Evolutionary conservation across 2,113 vertebrate genomes (phyloP), one percentile per base, ranked within the genome.

Genomic region (Isurus oxyrinchus): DNA sequence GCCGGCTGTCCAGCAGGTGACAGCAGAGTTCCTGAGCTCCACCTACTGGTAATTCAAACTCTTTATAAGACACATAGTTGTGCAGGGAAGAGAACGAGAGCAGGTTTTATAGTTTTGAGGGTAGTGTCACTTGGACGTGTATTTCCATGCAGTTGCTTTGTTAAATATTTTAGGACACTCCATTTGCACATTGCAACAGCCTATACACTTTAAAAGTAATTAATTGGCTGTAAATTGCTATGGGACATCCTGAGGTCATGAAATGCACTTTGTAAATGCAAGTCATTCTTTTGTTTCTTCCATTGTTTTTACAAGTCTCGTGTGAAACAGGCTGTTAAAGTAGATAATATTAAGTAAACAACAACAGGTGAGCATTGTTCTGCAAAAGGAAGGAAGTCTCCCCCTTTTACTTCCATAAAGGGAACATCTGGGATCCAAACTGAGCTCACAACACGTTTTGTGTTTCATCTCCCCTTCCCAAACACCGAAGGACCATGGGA

Each of bases 331-430:
- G 94, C 44, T 72, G 94, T 72, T 72, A 55, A 49, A 69, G 63
- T 72, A 72, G 94, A 95, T 95, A 95, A 35, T 95, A 53, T 72
- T 49, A 76, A 72, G 67, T 76, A 95, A 95, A 72, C 94, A 95
- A 95, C 63, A 95, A 72, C 67, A 95, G 94, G 67, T 95, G 94
- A 53, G 66, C 94, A 95, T 95, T 95, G 94, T 95, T 95, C 66
- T 95, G 67, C 27, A 72, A 63, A 95, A 95, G 94, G 94, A 95
- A 95, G 94, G 94, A 95, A 95, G 67, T 72, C 66, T 95, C 94
- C 67, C 94, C 69, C 44, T 27, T 72, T 72, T 76, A 53, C 44
- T 95, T 95, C 94, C 94, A 72, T 95, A 49, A 95, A 95, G 67
- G 63, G 67, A 95, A 95, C 94, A 95, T 95, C 94, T 53, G 94